A percentile compares a stretch with the other conserved stretches of the same genome.
phyloP scores from a whole-genome alignment of 1,140 invertebrate species.

The Arion vulgaris region DNA sequence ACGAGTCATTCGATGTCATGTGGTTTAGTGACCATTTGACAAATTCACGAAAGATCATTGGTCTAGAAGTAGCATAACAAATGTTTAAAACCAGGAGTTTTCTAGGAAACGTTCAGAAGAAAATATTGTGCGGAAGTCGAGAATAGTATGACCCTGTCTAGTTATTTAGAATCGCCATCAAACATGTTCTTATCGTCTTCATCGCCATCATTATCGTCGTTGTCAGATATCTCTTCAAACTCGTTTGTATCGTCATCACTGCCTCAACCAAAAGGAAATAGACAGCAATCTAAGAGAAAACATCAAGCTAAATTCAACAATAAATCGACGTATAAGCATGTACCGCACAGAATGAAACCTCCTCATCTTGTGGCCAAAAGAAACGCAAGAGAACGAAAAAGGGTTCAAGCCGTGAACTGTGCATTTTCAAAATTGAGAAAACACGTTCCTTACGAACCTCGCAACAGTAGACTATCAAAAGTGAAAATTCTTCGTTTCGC shows the following conservation, averaged over 20 bases:
- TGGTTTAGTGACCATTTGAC: not conserved
- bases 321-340: conserved; percentile 55
- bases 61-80: not conserved
- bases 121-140: not conserved
- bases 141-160: conserved; percentile 18
- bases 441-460: conserved; percentile 71
- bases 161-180: not conserved
- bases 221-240: not conserved
- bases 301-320: not conserved
- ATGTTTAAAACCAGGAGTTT: not conserved
- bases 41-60: not conserved
- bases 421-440: conserved; percentile 62
- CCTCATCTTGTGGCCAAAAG: conserved; percentile 89
- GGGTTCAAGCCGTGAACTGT: conserved; percentile 92
- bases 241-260: not conserved
- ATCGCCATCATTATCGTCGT: not conserved
- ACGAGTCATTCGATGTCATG: not conserved
- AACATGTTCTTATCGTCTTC: not conserved
- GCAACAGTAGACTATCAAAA: conserved; percentile 78
- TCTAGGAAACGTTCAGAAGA: not conserved
- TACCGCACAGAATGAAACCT: conserved; percentile 61
- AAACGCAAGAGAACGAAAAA: conserved; percentile 92
- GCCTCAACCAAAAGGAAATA: conserved; percentile 9
- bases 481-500: conserved; percentile 93
- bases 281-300: conserved; percentile 23